Conservation (phyloP, 53 echinoderm and acorn worm species). For the Patiria pectinifera region DNA sequence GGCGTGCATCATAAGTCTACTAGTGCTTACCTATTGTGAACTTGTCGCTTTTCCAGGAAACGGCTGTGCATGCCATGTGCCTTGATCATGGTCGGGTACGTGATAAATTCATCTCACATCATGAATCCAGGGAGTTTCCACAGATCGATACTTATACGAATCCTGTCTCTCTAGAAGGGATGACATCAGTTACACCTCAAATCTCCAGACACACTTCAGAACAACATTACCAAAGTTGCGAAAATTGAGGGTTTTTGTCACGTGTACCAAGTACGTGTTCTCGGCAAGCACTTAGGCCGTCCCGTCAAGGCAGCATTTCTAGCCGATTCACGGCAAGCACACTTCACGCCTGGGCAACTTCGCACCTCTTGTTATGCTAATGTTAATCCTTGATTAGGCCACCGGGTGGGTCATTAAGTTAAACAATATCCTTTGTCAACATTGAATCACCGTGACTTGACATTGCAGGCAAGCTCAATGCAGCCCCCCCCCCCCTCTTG, state of each 20-base stretch:
- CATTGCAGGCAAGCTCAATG: background rate
- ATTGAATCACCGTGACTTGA: constrained; percentile 2
- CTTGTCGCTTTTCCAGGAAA: background rate
- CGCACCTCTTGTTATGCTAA: constrained; percentile 64
- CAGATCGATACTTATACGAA: background rate
- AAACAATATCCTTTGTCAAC: constrained; percentile 47
- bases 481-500: background rate
- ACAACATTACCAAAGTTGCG: too few species aligned
- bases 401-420: constrained; percentile 40
- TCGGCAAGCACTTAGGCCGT: background rate
- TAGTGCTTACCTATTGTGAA: background rate
- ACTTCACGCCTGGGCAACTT: constrained; percentile 42
- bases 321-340: background rate
- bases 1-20: background rate
- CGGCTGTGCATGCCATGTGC: background rate
- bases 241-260: too few species aligned
- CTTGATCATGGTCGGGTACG: background rate
- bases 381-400: constrained; percentile 5
- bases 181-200: background rate
- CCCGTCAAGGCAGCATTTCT: background rate
- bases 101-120: background rate
- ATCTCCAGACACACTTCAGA: too few species aligned
- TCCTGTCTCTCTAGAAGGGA: background rate
- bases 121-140: background rate
- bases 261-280: background rate